These are phyloP conservation scores for Rotaria macrura DNA, from an alignment of 2,888 invertebrate genomes.

Conservation along the genomic window DNA sequence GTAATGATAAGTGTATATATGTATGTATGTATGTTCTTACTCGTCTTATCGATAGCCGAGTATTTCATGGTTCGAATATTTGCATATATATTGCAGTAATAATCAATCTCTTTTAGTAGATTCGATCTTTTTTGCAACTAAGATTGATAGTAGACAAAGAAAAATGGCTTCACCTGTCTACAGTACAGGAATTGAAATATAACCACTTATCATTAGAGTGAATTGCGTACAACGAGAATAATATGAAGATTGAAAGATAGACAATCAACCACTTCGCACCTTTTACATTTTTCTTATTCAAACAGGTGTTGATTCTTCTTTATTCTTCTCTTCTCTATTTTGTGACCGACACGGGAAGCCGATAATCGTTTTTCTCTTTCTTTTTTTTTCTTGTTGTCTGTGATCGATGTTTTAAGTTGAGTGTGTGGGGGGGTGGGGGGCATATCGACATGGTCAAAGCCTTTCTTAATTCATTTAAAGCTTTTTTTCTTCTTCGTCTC, in stretches of 20 bases:
- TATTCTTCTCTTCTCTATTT: neutral
- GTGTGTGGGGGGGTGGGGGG: too few relatives aligned
- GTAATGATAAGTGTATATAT: neutral
- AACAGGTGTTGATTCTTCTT: constrained; percentile 1
- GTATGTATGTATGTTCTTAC: neutral
- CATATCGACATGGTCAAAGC: neutral
- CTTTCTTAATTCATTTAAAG: constrained; percentile 11
- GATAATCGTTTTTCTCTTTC: neutral
- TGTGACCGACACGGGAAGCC: neutral
- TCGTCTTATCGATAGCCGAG: neutral
- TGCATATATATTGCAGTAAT: neutral
- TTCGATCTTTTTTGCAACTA: neutral
- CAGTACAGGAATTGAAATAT: neutral
- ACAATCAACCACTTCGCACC: neutral
- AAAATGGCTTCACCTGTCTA: constrained; percentile 2
- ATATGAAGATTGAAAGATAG: neutral
- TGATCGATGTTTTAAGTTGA: constrained; percentile 12
- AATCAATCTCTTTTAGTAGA: neutral
- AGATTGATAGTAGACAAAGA: neutral
- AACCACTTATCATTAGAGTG: neutral
- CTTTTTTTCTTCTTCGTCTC: neutral
- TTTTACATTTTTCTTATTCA: neutral
- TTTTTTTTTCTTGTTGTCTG: too few relatives aligned
- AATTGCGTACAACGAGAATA: neutral
- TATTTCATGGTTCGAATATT: neutral